Conservation (phyloP, 2,797 vertebrate genomes). For the Myiotriccus ornatus region DNA sequence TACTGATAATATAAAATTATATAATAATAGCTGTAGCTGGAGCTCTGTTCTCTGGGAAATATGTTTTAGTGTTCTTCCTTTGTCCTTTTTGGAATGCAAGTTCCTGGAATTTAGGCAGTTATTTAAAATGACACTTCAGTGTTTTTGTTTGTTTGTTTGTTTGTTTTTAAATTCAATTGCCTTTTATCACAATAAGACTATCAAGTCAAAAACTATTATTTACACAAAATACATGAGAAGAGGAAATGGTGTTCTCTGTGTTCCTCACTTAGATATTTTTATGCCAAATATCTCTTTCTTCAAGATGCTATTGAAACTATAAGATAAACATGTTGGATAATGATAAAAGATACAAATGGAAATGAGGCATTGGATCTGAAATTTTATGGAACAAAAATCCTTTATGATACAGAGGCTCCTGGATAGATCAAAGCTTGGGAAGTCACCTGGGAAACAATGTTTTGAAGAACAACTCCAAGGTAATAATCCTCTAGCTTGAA, state of each 20-base stretch:
- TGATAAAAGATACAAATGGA: not conserved
- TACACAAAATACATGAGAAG: conserved; percentile 45
- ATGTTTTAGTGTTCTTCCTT: not conserved
- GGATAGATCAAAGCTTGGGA: not conserved
- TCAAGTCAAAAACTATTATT: conserved; percentile 50
- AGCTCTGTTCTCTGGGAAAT: not conserved
- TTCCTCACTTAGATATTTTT: conserved; percentile 48
- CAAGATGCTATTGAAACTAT: not conserved
- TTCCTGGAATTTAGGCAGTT: not conserved
- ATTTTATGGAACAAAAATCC: not conserved
- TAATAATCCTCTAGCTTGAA: not conserved
- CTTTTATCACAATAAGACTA: not conserved
- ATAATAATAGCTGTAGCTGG: not conserved
- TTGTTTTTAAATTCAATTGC: not conserved
- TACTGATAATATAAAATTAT: not conserved
- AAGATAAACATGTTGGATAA: not conserved
- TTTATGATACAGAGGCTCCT: not conserved
- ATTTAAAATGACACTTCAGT: not conserved
- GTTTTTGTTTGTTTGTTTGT: not conserved
- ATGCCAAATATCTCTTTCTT: conserved; percentile 2
- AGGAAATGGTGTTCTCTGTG: not conserved
- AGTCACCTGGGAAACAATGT: not conserved
- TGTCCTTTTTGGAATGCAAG: not conserved
- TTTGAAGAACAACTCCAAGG: not conserved
- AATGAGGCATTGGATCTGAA: not conserved